Base-by-base conservation (phyloP, 2,113 vertebrate species). In the Prunella fulvescens region DNA sequence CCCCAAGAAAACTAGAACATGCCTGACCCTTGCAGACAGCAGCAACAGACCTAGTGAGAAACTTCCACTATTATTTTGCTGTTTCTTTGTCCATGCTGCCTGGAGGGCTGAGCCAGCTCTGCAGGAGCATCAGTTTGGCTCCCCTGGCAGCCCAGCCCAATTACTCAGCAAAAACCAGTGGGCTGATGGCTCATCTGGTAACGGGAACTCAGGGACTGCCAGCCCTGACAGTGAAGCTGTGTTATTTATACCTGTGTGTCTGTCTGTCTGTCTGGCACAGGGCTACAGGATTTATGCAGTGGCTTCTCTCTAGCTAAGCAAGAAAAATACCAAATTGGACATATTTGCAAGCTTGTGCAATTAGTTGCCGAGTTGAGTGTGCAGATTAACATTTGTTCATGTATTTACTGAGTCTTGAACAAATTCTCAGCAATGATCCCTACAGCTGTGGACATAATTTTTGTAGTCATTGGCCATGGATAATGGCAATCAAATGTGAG, bases 21-120 rank as follows among this genome's bases (percentile, higher is more conserved):
- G 91, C 81, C 73, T 88, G 61, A 31, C 42, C 61, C 66, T 65
- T 72, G 70, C n/a, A 91, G 78, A 53, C 37, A 61, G 83, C 65
- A 81, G 37, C 40, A n/a, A 83, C 60, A 45, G 25, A 79, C 11
- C 64, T 73, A 72, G 81, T 35, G 70, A 89, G 78, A 19, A 92
- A 76, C 45, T 45, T 47, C 62, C 37, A 28, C 31, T 44, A 72
- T 45, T 77, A 87, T 58, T 65, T 26, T 47, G 48, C 44, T 81
- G 11, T 76, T 72, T 57, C 70, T 95, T 90, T 94, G 93, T 50
- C 86, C 7, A 0, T 9, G 57, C 37, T 95, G 81, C 94, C 89
- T 56, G 66, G 40, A 90, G 74, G 94, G 66, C 71, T 90, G 81
- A 86, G n/a, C 53, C 81, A 82, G 81, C 45, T 87, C 31, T 45